Percentiles rank a stretch among this genome's conserved stretches.
Evolutionary conservation across 2,113 vertebrate species (phyloP).

Genomic region (Ciconia boyciana): DNA sequence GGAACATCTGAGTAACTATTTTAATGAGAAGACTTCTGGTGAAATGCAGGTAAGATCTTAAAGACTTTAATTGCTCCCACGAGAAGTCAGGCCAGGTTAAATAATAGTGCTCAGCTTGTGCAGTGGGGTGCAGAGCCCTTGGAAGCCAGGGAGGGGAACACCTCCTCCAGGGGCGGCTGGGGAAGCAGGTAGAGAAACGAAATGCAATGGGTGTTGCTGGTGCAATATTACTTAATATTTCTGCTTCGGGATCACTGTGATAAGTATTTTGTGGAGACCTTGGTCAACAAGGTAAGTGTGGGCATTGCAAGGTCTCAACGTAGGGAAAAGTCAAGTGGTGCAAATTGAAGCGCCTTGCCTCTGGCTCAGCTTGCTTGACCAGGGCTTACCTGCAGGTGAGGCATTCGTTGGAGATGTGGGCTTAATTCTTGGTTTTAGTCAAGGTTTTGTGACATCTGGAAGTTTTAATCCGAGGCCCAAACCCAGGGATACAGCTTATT

Average conservation of each 20-base stretch:
- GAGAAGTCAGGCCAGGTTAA: slow-evolving; percentile 61
- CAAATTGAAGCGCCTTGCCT: neutral
- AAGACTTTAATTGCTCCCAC: slow-evolving; percentile 57
- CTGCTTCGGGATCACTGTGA: neutral
- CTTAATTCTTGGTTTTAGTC: neutral
- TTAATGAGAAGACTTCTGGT: slow-evolving; percentile 61
- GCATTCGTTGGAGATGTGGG: neutral
- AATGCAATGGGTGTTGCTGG: neutral
- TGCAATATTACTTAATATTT: neutral
- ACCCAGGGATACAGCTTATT: neutral
- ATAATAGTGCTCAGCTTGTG: slow-evolving; percentile 13
- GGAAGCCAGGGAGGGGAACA: neutral
- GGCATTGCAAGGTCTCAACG: neutral
- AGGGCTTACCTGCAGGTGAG: neutral
- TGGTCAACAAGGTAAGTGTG: neutral
- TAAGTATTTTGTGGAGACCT: neutral
- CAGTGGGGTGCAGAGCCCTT: neutral
- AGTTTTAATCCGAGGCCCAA: neutral
- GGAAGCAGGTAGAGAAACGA: neutral
- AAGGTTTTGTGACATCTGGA: neutral
- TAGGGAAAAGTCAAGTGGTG: neutral
- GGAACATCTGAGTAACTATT: slow-evolving; percentile 56
- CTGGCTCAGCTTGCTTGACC: neutral
- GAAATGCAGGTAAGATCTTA: slow-evolving; percentile 52
- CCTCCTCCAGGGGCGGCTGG: neutral